Conservation (phyloP, 2,797 vertebrate species). For the Aselliscus stoliczkanus region DNA sequence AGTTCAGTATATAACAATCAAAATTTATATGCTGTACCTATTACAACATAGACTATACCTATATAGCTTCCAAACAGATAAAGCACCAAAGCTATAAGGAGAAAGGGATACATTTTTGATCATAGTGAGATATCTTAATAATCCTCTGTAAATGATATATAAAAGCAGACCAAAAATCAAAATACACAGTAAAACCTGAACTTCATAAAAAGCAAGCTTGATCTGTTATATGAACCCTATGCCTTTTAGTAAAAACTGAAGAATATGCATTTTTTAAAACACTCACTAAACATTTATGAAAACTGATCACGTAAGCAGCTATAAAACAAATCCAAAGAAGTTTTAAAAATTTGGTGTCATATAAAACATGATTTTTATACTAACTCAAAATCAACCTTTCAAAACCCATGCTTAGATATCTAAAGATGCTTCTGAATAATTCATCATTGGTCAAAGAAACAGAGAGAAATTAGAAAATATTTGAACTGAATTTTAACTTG, state of each 20-base stretch:
- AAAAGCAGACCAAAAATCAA: neutral
- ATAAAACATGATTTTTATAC: neutral
- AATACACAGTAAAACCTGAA: neutral
- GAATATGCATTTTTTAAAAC: neutral
- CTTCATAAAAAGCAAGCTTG: neutral
- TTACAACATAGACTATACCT: neutral
- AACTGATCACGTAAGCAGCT: neutral
- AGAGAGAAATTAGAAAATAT: neutral
- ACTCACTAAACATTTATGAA: neutral
- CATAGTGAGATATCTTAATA: neutral
- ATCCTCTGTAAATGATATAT: neutral
- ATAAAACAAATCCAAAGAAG: neutral
- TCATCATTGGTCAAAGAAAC: neutral
- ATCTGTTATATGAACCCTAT: neutral
- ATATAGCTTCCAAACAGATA: neutral
- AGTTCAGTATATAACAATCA: neutral
- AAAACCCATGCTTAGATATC: neutral
- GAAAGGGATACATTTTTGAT: neutral
- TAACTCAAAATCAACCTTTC: slow-evolving; percentile 20
- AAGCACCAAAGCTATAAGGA: neutral
- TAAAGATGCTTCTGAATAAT: neutral
- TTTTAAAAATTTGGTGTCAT: neutral
- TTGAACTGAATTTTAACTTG: neutral
- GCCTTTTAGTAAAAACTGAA: neutral
- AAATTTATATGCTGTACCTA: neutral